Base-by-base conservation (phyloP, 1,140 invertebrate species). In the Atopsyche davidsoni region DNA sequence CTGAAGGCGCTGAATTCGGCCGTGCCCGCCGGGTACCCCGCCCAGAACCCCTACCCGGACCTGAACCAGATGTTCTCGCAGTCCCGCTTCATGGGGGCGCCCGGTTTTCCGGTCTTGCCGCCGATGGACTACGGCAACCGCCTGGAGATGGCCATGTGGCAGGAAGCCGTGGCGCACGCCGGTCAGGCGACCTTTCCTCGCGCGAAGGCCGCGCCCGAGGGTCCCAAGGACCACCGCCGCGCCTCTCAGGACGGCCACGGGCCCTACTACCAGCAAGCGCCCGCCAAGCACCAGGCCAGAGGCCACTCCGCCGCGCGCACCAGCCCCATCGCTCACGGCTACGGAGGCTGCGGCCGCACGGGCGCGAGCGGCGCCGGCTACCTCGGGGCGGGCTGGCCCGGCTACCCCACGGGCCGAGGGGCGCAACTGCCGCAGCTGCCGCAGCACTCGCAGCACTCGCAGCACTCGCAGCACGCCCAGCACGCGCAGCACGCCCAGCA, bases 121-220 rank as follows among this genome's bases (percentile, higher is more conserved):
- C 66, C 69, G 3, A 60, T 70, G 60, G 75, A 78, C 62, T 81
- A 74, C 59, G 75, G 72, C 14, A 81, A 74, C 60, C 75, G 78
- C 14, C 63, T 83, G 49, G 81, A 83, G 61, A 64, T 82, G 43
- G 75, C 76, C 0, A 75, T 82, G 69, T 83, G 81, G 80, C 81
- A 83, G 54, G 80, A 83, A 60, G 72, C 75, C 1, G 72, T 81
- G 68, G 63, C 70, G 11, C 73, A 76, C 46, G 70, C 73, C 21
- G 73, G 72, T 45, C 64, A 69, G 17, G 58, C 75, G 9, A 60
- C 65, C 7, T 59, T 71, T 11, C 68, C 14, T 13, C 68, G 67
- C 40, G 61, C 64, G 60, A 69, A 69, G 46, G 69, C 72, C 28
- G 28, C 65, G 4, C 59, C 66, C 1, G 71, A 71, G 53, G 59